Evolutionary conservation across 2,113 vertebrate species (phyloP).

Genomic region (Sinocyclocheilus anshuiensis): DNA sequence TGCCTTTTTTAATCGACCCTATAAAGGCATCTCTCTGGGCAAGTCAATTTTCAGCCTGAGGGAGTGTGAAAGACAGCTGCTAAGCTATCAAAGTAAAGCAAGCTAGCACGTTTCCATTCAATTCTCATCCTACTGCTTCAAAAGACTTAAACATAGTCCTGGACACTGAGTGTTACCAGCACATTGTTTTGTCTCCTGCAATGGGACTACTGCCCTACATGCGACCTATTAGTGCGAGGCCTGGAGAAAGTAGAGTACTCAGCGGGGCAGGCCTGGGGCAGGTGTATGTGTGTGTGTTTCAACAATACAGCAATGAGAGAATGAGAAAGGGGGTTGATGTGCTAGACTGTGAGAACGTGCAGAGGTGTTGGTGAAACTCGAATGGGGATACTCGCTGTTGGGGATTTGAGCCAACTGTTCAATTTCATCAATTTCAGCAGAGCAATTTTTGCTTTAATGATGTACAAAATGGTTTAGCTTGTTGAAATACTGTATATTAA

Average conservation of each 20-base stretch:
- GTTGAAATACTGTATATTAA: background rate
- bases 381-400: background rate
- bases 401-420: background rate
- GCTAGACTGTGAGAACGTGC: background rate
- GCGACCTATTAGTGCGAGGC: conserved; percentile 30
- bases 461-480: background rate
- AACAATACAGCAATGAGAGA: background rate
- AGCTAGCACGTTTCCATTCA: conserved; percentile 10
- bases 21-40: conserved; percentile 8
- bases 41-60: conserved; percentile 34
- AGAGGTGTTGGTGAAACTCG: background rate
- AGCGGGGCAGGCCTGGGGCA: background rate
- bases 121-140: background rate
- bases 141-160: background rate
- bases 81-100: conserved; percentile 29
- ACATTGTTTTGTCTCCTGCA: background rate
- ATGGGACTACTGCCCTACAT: conserved; percentile 41
- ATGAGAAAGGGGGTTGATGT: background rate
- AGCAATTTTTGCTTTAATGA: background rate
- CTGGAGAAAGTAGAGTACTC: conserved; percentile 3
- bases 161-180: background rate
- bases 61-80: conserved; percentile 42
- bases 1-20: background rate
- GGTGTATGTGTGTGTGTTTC: conserved; percentile 24
- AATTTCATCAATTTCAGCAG: background rate